Evolutionary conservation across 1,140 invertebrate genomes (phyloP), one percentile per base, ranked within the genome.

Genomic region (Hormaphis cornu): DNA sequence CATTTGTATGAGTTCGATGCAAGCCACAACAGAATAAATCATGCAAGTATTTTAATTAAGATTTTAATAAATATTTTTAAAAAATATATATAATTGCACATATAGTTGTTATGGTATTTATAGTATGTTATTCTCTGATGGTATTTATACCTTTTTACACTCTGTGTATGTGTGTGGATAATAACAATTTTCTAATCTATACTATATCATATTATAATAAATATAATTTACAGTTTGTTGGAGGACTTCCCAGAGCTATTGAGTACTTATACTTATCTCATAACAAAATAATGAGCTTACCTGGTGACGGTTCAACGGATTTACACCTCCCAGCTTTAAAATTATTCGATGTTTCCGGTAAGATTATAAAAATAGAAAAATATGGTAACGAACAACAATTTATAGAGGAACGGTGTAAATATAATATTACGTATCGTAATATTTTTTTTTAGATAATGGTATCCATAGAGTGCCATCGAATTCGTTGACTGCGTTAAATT

Each of bases 1-100:
- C 84, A 86, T 69, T 79, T 94, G 1, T 90, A 87, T 71, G 89
- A 90, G 76, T 76, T 94, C 20, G 89, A 93, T 75, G 78, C 89
- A 4, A 87, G 89, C 72, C 82, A 82, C 74, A 95, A 94, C 77
- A 80, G 84, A 72, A 75, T 94, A 20, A 76, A 83, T 7, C 83
- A 86, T 1, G 71, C 70, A 61, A 14, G 58, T 56, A 48, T 35
- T 74, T 82, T 33, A n/a, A 30, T 46, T 37, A 20, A 58, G 12
- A 20, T 28, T 2, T 22, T 30, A 20, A 14, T 48, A 24, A 30
- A 48, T 26, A 53, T 53, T 24, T n/a, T 2, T 14, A 58, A 12
- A 26, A 24, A 5, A 2, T 22, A 14, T 20, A 20, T 10, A n/a
- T n/a, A n/a, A n/a, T n/a, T n/a, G n/a, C n/a, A n/a, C n/a, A n/a